Evolutionary conservation across 2,113 vertebrate species (phyloP), one percentile per base, ranked within the genome.

Genomic region (Saimiri boliviensis): DNA sequence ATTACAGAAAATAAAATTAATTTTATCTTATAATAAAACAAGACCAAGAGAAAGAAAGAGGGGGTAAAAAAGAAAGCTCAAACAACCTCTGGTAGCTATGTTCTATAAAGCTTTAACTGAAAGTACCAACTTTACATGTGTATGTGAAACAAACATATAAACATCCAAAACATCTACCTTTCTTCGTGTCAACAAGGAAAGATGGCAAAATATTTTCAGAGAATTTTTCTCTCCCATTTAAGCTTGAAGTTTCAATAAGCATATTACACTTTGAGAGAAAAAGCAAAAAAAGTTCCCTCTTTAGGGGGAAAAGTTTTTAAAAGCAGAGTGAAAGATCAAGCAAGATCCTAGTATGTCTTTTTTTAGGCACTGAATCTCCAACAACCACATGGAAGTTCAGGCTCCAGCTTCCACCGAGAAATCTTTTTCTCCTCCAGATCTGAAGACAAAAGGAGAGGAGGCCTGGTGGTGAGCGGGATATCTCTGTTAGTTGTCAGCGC

Each of bases 401-500:
- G 52, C 96, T 97, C 47, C 96, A 93, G 94, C 82, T 86, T 97
- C 98, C 94, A 97, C 93, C 0, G 76, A 98, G 89, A 97, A 98
- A 99, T 98, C 98, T 98, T 98, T 98, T 98, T 98, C 99, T 99
- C 98, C 98, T 97, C 98, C 98, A 98, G 98, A 97, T 97, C 95
- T 97, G 98, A 92, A 98, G 98, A 99, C 98, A 99, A 99, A 99
- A 99, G 99, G 97, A 98, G 98, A 97, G 97, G 98, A 98, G 98
- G 98, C 98, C 99, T 98, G 98, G 98, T 98, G 98, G 98, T 98
- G 99, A 99, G 98, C 98, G 99, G 99, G 99, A 99, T 99, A 99
- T 99, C 99, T 99, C 99, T 99, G 99, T 99, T 99, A 99, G 99
- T 99, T 99, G 99, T 99, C 99, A 99, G 99, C 97, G 98, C 98